Conservation (phyloP, 2,888 invertebrate genomes). For the Drosophila atripex region DNA sequence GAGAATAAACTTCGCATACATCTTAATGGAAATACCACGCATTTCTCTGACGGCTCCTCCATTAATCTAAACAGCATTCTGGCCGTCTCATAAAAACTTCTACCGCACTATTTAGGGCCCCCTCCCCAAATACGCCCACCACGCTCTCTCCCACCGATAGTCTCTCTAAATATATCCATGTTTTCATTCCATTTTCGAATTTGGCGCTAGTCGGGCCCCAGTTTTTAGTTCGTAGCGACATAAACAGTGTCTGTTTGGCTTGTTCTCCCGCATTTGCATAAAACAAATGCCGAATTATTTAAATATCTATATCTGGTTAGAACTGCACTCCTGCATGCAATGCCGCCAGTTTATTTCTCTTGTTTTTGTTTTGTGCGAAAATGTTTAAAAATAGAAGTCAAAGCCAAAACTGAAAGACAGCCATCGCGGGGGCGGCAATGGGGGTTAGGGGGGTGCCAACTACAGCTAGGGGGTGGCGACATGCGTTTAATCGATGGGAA, state of each 20-base stretch:
- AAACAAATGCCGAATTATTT: conserved; percentile 34
- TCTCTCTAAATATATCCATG: neutral
- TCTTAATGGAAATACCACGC: conserved; percentile 29
- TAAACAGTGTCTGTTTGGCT: conserved; percentile 40
- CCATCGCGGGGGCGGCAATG: too few species aligned
- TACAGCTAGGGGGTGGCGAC: conserved; percentile 5
- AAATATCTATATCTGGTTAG: conserved; percentile 32
- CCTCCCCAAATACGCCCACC: too few species aligned
- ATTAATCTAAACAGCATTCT: conserved; percentile 40
- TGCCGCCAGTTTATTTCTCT: conserved; percentile 36
- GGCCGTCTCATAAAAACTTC: conserved; percentile 36
- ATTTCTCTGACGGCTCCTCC: conserved; percentile 29
- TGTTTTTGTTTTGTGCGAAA: conserved; percentile 39
- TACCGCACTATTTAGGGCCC: conserved; percentile 24
- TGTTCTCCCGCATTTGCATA: conserved; percentile 31
- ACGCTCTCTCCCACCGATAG: conserved; percentile 13
- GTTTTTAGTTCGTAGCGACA: conserved; percentile 24
- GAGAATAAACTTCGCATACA: conserved; percentile 6
- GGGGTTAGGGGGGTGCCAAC: neutral
- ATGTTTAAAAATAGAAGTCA: conserved; percentile 64
- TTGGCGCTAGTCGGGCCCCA: conserved; percentile 7
- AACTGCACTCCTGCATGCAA: conserved; percentile 38
- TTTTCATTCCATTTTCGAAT: conserved; percentile 36
- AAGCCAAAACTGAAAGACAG: conserved; percentile 48
- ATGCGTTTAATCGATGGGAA: conserved; percentile 75